Percentiles rank a stretch among this genome's conserved stretches.
Evolutionary conservation across 2,113 vertebrate genomes (phyloP).

Genomic region (Pseudopodoces humilis): DNA sequence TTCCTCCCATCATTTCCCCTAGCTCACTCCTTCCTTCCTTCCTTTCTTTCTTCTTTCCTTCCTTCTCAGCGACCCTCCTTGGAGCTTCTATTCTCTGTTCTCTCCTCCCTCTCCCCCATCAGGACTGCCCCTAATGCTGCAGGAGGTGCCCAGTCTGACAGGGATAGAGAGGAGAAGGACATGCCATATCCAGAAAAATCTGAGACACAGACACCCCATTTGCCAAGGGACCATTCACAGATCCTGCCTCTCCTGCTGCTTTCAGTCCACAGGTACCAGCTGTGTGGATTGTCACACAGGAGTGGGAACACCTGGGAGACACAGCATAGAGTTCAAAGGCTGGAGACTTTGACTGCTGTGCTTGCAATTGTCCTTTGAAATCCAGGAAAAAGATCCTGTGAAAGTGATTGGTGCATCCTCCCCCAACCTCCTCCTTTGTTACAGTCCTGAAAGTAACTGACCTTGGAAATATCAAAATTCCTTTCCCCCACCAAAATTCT

Average conservation of each 20-base stretch:
- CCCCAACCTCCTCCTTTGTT: neutral
- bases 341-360: neutral
- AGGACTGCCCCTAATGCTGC: conserved; percentile 8
- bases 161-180: neutral
- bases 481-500: neutral
- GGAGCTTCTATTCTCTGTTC: conserved; percentile 31
- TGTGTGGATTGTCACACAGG: neutral
- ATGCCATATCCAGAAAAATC: neutral
- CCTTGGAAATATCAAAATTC: neutral
- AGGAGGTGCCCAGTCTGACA: neutral
- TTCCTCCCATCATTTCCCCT: conserved; percentile 12
- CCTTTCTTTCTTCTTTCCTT: conserved; percentile 49
- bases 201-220: neutral
- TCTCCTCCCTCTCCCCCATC: neutral
- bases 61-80: neutral
- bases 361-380: neutral
- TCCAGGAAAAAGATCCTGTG: neutral
- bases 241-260: neutral
- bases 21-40: neutral
- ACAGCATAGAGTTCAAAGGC: neutral
- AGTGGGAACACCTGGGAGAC: neutral
- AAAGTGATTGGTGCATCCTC: neutral
- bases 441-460: neutral
- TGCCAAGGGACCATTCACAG: neutral
- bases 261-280: neutral